Percentiles rank a stretch among this genome's conserved stretches.
Evolutionary conservation across 1,140 invertebrate species (phyloP).

Genomic region (Pogonomyrmex barbatus): DNA sequence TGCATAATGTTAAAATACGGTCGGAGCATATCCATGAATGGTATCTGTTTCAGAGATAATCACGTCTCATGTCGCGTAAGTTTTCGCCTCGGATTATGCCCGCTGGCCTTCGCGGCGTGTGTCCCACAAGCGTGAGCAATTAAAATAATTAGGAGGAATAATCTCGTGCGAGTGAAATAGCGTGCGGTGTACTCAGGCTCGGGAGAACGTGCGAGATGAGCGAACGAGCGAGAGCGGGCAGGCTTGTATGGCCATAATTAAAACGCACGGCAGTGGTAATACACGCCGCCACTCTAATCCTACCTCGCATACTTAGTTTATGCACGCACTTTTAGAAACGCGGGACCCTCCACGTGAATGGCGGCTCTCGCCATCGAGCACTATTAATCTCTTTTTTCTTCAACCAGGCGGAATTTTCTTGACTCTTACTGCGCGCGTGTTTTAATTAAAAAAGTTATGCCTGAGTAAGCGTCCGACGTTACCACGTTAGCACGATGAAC

Average conservation of each 20-base stretch:
- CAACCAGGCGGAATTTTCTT: neutral
- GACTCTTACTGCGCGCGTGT: neutral
- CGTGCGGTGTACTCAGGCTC: constrained; percentile 60
- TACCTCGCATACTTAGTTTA: neutral
- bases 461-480: constrained; percentile 6
- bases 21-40: constrained; percentile 10
- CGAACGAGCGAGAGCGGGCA: constrained; percentile 17
- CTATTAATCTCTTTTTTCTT: neutral
- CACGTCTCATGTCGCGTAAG: constrained; percentile 2
- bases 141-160: constrained; percentile 81
- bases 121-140: constrained; percentile 67
- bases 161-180: constrained; percentile 73
- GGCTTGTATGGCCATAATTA: constrained; percentile 72
- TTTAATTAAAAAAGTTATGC: constrained; percentile 38
- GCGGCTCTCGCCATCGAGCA: neutral
- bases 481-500: neutral
- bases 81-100: neutral
- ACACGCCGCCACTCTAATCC: constrained; percentile 52
- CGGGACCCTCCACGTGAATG: constrained; percentile 7
- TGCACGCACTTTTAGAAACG: constrained; percentile 59
- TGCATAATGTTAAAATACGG: constrained; percentile 15
- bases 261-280: constrained; percentile 66
- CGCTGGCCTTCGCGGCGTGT: neutral
- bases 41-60: constrained; percentile 56
- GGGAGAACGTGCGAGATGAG: constrained; percentile 14